A percentile compares a stretch with the other conserved stretches of the same genome.
phyloP scores from a whole-genome alignment of 2,113 vertebrate genomes.

The Misgurnus anguillicaudatus region DNA sequence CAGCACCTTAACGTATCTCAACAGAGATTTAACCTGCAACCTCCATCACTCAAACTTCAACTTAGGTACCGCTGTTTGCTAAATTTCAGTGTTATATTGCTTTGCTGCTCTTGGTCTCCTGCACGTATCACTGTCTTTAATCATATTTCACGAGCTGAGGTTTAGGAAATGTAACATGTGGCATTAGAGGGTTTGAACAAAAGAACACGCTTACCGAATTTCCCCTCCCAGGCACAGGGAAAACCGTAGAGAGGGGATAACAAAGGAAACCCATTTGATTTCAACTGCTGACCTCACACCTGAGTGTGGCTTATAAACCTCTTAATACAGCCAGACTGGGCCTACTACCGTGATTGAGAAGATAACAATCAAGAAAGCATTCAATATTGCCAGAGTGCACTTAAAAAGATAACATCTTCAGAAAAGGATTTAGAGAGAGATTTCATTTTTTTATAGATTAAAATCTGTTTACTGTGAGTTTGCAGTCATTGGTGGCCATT shows the following conservation, averaged over 20 bases:
- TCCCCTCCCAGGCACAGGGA: slow-evolving; percentile 1
- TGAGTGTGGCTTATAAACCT: slow-evolving; percentile 1
- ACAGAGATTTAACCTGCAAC: slow-evolving; percentile 12
- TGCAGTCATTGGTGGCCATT: slow-evolving; percentile 51
- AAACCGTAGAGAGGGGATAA: background rate
- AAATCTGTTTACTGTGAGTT: background rate
- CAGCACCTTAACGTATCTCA: slow-evolving; percentile 5
- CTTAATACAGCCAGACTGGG: background rate
- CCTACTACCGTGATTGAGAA: background rate
- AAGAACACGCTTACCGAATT: slow-evolving; percentile 33
- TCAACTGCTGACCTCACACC: slow-evolving; percentile 25
- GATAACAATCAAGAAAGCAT: background rate
- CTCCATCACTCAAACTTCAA: background rate
- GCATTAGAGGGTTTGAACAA: slow-evolving; percentile 25
- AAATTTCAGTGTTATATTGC: background rate
- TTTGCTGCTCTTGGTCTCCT: background rate
- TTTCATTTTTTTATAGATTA: slow-evolving; percentile 5
- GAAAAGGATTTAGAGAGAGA: background rate
- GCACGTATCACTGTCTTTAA: slow-evolving; percentile 1
- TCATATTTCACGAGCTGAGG: slow-evolving; percentile 30
- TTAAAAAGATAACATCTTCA: background rate
- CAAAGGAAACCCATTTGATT: slow-evolving; percentile 12
- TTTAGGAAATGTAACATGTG: slow-evolving; percentile 36
- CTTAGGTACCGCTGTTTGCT: slow-evolving; percentile 1
- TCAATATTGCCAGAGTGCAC: background rate